Percentiles rank a stretch among this genome's conserved stretches.
Conservation (phyloP, 35 echinoderm and acorn worm species). For the Ophioderma brevispina region DNA sequence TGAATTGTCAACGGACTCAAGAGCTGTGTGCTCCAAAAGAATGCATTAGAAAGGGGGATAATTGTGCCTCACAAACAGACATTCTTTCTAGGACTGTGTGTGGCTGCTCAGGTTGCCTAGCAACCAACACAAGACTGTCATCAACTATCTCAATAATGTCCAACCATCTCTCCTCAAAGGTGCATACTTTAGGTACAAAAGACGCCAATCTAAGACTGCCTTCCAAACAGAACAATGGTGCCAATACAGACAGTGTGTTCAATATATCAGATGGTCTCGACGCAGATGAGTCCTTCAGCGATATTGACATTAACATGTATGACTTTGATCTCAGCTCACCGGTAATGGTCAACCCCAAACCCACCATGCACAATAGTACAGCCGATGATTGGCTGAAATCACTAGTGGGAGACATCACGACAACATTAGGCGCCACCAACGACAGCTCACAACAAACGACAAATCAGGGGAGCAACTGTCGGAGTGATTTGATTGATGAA, state of each 20-base stretch:
- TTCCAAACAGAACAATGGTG: background rate
- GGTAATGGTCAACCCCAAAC: conserved; percentile 57
- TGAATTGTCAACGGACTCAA: conserved; percentile 1
- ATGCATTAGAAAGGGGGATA: background rate
- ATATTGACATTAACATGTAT: conserved; percentile 79
- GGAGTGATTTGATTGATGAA: conserved; percentile 74
- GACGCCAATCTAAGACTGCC: background rate
- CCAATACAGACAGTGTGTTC: background rate
- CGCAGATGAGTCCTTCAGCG: conserved; percentile 63
- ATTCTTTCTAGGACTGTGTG: background rate
- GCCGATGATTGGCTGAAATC: conserved; percentile 68
- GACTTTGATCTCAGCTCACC: conserved; percentile 73
- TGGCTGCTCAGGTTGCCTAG: background rate
- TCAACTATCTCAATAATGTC: conserved; percentile 4
- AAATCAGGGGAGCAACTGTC: conserved; percentile 57
- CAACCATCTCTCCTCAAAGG: background rate
- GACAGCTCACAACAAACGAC: conserved; percentile 23
- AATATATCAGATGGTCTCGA: conserved; percentile 56
- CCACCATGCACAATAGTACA: conserved; percentile 20
- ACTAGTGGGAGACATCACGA: conserved; percentile 31
- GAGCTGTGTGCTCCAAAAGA: conserved; percentile 14
- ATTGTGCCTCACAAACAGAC: background rate
- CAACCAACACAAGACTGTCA: background rate
- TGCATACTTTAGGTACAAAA: background rate
- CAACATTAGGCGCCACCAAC: conserved; percentile 18